Evolutionary conservation across 2,113 vertebrate species (phyloP).

Genomic region (Gopherus evgoodei): DNA sequence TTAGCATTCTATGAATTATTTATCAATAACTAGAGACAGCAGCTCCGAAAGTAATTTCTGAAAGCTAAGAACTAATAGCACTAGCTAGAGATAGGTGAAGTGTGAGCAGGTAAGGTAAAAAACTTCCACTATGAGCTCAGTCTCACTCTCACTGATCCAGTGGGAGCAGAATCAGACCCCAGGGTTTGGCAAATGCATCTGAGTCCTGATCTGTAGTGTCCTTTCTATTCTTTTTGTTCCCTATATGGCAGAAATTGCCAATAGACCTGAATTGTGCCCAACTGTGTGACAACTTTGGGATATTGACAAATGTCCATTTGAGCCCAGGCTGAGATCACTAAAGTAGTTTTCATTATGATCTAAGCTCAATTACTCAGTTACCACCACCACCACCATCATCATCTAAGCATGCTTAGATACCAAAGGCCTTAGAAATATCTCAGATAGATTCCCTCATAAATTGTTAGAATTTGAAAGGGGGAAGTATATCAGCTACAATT

Average conservation of each 20-base stretch:
- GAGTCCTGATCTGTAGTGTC: neutral
- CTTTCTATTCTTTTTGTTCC: neutral
- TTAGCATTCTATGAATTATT: neutral
- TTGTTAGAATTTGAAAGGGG: slow-evolving; percentile 53
- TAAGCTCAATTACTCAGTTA: slow-evolving; percentile 19
- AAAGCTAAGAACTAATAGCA: neutral
- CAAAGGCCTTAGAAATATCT: slow-evolving; percentile 46
- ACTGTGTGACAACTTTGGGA: neutral
- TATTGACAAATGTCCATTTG: neutral
- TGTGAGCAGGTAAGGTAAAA: neutral
- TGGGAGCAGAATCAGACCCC: neutral
- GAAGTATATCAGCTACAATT: neutral
- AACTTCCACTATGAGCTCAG: neutral
- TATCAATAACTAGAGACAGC: neutral
- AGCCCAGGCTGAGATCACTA: neutral
- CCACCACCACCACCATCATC: slow-evolving; percentile 6
- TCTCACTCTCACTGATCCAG: neutral
- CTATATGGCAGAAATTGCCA: slow-evolving; percentile 1
- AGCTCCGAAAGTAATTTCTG: neutral
- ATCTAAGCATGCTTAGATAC: slow-evolving; percentile 23
- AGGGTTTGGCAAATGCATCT: neutral
- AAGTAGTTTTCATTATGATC: slow-evolving; percentile 16
- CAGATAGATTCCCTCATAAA: slow-evolving; percentile 22
- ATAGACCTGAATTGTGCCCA: neutral
- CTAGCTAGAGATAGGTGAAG: neutral